phyloP scores from a whole-genome alignment of 2,888 invertebrate genomes.

The Crematogaster levior region DNA sequence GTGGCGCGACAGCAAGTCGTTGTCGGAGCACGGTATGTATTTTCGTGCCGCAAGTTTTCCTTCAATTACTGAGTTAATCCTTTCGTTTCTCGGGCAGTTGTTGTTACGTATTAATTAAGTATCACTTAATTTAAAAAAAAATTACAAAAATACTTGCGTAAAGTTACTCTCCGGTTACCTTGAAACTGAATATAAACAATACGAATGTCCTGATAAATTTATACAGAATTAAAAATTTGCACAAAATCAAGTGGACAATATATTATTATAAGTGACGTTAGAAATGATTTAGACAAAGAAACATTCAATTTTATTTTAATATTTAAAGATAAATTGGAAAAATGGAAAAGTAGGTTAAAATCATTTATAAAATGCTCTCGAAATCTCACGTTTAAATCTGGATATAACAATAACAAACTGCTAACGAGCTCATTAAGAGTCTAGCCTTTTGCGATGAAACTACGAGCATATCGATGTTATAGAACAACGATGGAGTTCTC shows the following conservation, averaged over 20 bases:
- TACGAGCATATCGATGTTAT: not conserved
- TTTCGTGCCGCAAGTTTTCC: conserved; percentile 9
- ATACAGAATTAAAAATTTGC: not conserved
- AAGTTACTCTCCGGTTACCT: not conserved
- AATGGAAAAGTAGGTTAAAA: not conserved
- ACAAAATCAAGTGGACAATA: not conserved
- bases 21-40: conserved; percentile 94
- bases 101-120: not conserved
- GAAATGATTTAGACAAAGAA: not conserved
- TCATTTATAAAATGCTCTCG: not conserved
- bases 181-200: not conserved
- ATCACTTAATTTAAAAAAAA: conserved; percentile 7
- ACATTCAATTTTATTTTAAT: not conserved
- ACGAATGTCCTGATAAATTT: not conserved
- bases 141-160: not conserved
- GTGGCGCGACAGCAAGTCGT: conserved; percentile 94
- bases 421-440: not conserved
- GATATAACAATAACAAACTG: not conserved
- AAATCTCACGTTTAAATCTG: not conserved
- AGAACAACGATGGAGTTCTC: not conserved
- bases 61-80: conserved; percentile 12
- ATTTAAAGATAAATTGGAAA: not conserved
- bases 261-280: not conserved
- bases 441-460: not conserved
- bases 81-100: not conserved